These are phyloP conservation scores for Camelus dromedarius DNA, from an alignment of 2,113 vertebrate species.

Conservation along the genomic window DNA sequence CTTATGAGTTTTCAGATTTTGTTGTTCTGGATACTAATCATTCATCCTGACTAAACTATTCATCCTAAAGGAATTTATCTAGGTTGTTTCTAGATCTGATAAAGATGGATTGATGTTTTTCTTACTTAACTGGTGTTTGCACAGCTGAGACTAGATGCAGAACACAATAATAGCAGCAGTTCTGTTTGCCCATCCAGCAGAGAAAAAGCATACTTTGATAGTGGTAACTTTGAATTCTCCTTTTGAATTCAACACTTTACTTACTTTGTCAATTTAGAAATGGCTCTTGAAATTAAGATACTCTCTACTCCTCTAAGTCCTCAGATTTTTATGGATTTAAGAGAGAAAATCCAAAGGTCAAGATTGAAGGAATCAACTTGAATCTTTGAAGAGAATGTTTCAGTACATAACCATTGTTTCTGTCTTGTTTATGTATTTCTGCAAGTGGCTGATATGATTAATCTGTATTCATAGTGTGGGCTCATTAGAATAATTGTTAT, in stretches of 20 bases:
- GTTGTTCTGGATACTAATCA: conserved; percentile 24
- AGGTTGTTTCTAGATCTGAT: conserved; percentile 10
- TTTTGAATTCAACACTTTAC: neutral
- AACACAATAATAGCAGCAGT: neutral
- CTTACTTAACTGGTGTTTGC: conserved; percentile 5
- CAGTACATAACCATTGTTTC: neutral
- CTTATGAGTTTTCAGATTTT: neutral
- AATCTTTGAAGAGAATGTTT: conserved; percentile 37
- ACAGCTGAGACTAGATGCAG: neutral
- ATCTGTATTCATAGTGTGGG: neutral
- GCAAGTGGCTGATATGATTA: neutral
- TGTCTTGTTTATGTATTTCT: neutral
- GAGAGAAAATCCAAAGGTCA: conserved; percentile 36
- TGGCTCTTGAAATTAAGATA: conserved; percentile 1
- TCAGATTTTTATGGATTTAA: conserved; percentile 11
- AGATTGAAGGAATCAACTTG: neutral
- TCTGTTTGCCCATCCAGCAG: neutral
- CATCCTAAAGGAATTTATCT: neutral
- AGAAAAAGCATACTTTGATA: neutral
- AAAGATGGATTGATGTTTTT: conserved; percentile 46
- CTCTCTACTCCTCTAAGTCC: neutral
- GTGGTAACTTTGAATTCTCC: conserved; percentile 16
- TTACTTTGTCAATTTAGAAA: neutral
- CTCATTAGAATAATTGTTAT: conserved; percentile 2
- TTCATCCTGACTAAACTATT: neutral